Evolutionary conservation across 2,888 invertebrate species (phyloP), one percentile per base, ranked within the genome.

Genomic region (Philereme vetulata): DNA sequence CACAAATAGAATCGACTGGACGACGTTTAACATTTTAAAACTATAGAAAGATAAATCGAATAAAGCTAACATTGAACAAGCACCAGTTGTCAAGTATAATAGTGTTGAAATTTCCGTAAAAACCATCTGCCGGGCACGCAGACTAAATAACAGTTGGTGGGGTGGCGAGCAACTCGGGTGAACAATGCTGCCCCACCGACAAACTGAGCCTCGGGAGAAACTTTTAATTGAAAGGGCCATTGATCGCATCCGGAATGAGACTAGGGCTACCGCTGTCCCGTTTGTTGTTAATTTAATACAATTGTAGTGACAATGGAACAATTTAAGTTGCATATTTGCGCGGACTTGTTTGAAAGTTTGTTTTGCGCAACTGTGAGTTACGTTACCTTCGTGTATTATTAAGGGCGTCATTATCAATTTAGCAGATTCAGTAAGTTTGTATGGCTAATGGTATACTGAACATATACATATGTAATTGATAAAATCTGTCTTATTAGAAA

Each of bases 211-310:
- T 56, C 68, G 65, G 68, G 78, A 73, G 72, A 80, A 87, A 86
- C 81, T 86, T 88, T 86, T 86, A 87, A 88, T 87, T 87, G 84
- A 85, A 85, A 83, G 78, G 77, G 77, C 78, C 81, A 80, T 84
- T 85, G 81, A 83, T 85, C 79, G 80, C 73, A 68, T 77, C 81
- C 77, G 74, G 70, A 66, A 65, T 67, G 65, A 70, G 67, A 56
- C 66, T 67, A 70, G 70, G 70, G 70, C 66, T 67, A 57, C 64
- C 62, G 53, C 64, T 44, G 50, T 55, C 49, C 47, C 51, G 35
- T 51, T 47, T 65, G 64, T 56, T 50, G 57, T 64, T 65, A 53
- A 59, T 62, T 69, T 59, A 64, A 62, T 58, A 60, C 64, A 62
- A 62, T 59, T 62, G 64, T 34, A 60, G 50, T 54, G 59, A 63